Base-by-base conservation (phyloP, 2,888 invertebrate species). In the Drosophila austrosaltans region DNA sequence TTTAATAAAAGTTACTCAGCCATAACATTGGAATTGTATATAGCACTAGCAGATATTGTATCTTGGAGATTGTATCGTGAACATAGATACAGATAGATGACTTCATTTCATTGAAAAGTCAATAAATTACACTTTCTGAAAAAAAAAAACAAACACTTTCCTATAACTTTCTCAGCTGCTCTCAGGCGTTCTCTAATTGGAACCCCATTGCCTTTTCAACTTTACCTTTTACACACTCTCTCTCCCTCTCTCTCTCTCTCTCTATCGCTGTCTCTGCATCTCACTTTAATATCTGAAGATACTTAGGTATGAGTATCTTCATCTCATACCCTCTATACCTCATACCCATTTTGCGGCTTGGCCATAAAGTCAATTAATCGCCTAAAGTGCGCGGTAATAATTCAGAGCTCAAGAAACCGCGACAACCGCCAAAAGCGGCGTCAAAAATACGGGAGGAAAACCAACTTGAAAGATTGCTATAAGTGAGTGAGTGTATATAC, bases 371-470 rank as follows among this genome's bases (percentile, higher is more conserved):
- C 84, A 83, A 88, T 85, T 85, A 87, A 85, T 79, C 81, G 85
- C 66, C 73, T 72, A 75, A 87, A 84, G 78, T 78, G 85, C 77
- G 69, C 63, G 78, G 78, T 73, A 74, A 83, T 87, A 83, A 88
- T 76, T 85, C 83, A 68, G 78, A 48, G 72, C 69, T 67, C 66
- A 61, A 74, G 72, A 75, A 83, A 88, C 85, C 85, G 87, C 85
- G 80, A 85, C 87, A 85, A 89, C 89, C 85, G 82, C 87, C 89
- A 85, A 87, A 86, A 81, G 87, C 79, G 84, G 79, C 87, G 80
- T 87, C 75, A 64, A 75, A 56, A 48, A 48, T 48, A 48, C 48
- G 48, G 48, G 48, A 48, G 48, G 22, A 22, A 48, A 48, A 22
- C 48, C 48, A 48, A 48, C 22, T 48, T 48, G 10, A 73, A 63